Base-by-base conservation (phyloP, 2,113 vertebrate genomes). In the Pimephales promelas region DNA sequence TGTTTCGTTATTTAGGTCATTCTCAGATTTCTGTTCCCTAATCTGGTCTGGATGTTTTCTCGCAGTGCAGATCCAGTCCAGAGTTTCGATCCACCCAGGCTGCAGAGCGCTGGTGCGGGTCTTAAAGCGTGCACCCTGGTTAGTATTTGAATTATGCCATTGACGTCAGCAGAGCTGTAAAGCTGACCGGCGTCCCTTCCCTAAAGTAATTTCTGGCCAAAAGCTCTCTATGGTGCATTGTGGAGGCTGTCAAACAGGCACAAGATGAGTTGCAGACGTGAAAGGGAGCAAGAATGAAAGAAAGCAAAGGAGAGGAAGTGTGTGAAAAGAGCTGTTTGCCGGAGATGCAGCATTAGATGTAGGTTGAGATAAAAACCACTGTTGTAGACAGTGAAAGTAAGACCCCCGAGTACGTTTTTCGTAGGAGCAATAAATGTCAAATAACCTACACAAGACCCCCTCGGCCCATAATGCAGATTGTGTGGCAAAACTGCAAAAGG, bases 71-170 rank as follows among this genome's bases (percentile, higher is more conserved):
- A 9, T 99, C 96, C 93, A 90, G 75, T 90, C 90, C 95, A 64
- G 36, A 89, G 96, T 95, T 98, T 96, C 86, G 20, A 61, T 76
- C 86, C 62, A 84, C 71, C 24, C 79, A 85, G 90, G 92, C 91
- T 90, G 91, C 87, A 87, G 92, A 93, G 92, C 92, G 90, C 91
- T 87, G 93, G 89, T 89, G 84, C 92, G 92, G 93, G 94, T 93
- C 95, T 96, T 95, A 94, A 96, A 95, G 95, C 93, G 87, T 94
- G 95, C 96, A 92, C 95, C 94, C 95, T 95, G 95, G 93, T 96
- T 97, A 97, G 95, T 97, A 98, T 99, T 97, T 96, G 96, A 99
- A 96, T 98, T 97, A 99, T 99, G 96, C 96, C 93, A 97, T 98
- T 99, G 97, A 99, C 97, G 97, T 99, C 97, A 99, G 96, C 95